Percentiles rank a stretch among this genome's conserved stretches.
Evolutionary conservation across 2,113 vertebrate species (phyloP).

Genomic region (Trichechus manatus): DNA sequence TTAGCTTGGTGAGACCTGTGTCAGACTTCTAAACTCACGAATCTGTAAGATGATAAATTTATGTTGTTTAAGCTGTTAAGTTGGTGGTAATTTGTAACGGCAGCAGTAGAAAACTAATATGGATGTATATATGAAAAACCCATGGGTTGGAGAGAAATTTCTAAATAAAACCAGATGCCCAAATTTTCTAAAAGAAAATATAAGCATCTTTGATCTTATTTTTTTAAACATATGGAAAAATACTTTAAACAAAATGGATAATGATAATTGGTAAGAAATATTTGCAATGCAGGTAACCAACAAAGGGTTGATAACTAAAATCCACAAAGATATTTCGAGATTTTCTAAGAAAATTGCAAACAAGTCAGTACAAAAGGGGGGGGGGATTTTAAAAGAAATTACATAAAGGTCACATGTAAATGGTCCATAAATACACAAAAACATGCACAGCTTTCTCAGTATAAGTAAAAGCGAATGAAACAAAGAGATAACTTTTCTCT

Average conservation of each 20-base stretch:
- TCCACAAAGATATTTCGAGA: neutral
- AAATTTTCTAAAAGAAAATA: neutral
- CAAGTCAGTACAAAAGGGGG: neutral
- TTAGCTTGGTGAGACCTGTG: neutral
- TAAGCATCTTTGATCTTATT: neutral
- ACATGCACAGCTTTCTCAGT: neutral
- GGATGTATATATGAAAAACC: neutral
- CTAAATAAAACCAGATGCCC: slow-evolving; percentile 12
- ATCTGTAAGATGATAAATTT: neutral
- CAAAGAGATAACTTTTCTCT: neutral
- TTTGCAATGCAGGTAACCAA: neutral
- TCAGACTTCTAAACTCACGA: neutral
- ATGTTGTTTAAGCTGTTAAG: neutral
- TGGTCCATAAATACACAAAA: neutral
- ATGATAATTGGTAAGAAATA: neutral
- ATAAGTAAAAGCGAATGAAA: neutral
- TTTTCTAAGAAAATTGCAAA: neutral
- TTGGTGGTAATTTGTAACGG: neutral
- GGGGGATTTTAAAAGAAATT: neutral
- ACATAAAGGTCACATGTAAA: neutral
- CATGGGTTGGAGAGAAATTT: neutral
- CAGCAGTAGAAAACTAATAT: neutral
- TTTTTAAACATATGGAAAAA: neutral
- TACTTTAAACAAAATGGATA: neutral
- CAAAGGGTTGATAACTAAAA: neutral